A percentile compares a stretch with the other conserved stretches of the same genome.
phyloP scores from a whole-genome alignment of 1,140 invertebrate genomes.

The Temnothorax nylanderi region DNA sequence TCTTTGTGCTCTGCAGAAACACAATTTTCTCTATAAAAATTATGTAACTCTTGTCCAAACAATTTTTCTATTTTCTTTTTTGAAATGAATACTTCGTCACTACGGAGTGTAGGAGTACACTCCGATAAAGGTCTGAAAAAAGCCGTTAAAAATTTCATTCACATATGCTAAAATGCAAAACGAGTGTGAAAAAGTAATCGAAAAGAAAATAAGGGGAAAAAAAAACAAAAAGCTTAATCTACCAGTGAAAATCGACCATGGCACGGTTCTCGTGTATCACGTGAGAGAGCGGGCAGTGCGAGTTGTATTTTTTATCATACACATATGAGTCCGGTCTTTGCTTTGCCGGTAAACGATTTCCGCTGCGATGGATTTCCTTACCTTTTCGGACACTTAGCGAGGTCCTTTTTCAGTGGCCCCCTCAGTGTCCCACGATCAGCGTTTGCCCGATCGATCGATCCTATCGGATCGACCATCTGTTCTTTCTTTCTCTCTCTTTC shows the following conservation, averaged over 20 bases:
- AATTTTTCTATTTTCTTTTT: not conserved
- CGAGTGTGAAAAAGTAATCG: not conserved
- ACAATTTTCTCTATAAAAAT: not conserved
- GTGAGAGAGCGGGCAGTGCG: constrained; percentile 83
- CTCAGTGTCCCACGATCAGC: constrained; percentile 77
- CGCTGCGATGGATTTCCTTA: constrained; percentile 75
- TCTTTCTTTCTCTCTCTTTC: constrained; percentile 55
- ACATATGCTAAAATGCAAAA: constrained; percentile 18
- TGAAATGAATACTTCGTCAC: constrained; percentile 4
- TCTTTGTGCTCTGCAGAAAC: not conserved
- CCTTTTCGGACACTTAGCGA: constrained; percentile 82
- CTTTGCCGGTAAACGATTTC: constrained; percentile 36
- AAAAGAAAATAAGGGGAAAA: constrained; percentile 17
- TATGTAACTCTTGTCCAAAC: not conserved
- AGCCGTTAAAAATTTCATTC: constrained; percentile 20
- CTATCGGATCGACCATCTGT: constrained; percentile 31
- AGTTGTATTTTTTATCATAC: constrained; percentile 72
- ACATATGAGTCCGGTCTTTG: constrained; percentile 49
- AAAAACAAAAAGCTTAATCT: constrained; percentile 27
- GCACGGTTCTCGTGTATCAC: constrained; percentile 69
- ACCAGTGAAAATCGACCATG: constrained; percentile 59
- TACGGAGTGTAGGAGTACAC: not conserved
- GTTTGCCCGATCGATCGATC: constrained; percentile 67
- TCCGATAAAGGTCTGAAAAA: not conserved
- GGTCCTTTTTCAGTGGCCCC: constrained; percentile 71